Base-by-base conservation (phyloP, 2,888 invertebrate species). In the Epicampocera succincta region DNA sequence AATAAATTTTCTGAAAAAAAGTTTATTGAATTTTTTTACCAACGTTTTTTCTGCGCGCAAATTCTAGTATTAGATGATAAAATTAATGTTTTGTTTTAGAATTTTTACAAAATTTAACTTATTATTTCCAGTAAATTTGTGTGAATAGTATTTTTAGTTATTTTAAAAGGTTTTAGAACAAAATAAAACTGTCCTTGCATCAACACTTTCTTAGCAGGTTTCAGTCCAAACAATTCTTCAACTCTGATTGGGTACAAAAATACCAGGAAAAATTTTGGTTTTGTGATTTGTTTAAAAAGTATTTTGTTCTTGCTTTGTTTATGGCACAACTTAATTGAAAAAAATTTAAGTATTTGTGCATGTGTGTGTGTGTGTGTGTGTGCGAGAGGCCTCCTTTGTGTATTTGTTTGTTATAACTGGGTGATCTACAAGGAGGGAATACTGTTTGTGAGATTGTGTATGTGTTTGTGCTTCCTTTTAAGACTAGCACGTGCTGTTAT, bases 401-500 rank as follows among this genome's bases (percentile, higher is more conserved):
- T 50, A 3, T 19, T 17, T 50, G 46, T 15, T 46, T 8, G 6
- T n/a, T n/a, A n/a, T 15, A 5, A 15, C 3, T 60, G 60, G 46
- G 44, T 61, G 61, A 61, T 44, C 42, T 44, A 46, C 33, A 33
- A 33, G 33, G 33, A 33, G 33, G 33, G 33, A 33, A 3, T 25
- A 25, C 38, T 50, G 12, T 52, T 17, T 25, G n/a, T 68, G 2
- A 25, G 25, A 3, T 6, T 11, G 15, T 6, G 29, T 17, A 1
- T 13, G 12, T 4, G 52, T 61, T 0, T 13, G 46, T 72, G 66
- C 50, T 54, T 38, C 13, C 72, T 42, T 25, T 38, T 77, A 58
- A 71, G 77, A 52, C 69, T 17, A 60, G 65, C 82, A 82, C 82
- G 82, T 82, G 78, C 71, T 71, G 71, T 60, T 69, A 71, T 75